Evolutionary conservation across 2,113 vertebrate genomes (phyloP).

Genomic region (Sialia sialis): DNA sequence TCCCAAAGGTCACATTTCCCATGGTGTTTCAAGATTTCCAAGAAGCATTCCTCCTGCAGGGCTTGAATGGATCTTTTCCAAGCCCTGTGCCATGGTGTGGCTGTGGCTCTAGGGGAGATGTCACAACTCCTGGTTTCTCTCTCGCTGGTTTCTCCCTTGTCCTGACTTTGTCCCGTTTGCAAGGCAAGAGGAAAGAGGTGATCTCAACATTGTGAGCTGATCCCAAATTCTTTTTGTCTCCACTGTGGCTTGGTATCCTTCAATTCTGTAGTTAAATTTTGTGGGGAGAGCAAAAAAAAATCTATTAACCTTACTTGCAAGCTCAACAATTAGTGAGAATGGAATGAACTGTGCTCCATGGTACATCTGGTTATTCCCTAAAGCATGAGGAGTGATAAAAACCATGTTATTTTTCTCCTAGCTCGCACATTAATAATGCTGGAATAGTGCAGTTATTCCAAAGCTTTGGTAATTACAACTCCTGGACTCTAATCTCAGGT

Average conservation of each 20-base stretch:
- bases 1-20: background rate
- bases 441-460: background rate
- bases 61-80: background rate
- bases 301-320: background rate
- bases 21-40: background rate
- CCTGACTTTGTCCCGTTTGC: background rate
- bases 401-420: background rate
- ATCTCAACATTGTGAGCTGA: background rate
- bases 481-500: background rate
- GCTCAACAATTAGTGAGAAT: background rate
- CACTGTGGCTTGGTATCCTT: background rate
- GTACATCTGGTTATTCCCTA: background rate
- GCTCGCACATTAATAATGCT: background rate
- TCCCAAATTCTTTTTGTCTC: background rate
- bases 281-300: background rate
- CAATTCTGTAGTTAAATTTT: background rate
- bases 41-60: background rate
- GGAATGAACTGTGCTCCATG: background rate
- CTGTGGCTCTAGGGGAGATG: accelerated
- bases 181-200: background rate
- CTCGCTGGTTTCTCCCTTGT: background rate
- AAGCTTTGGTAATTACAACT: background rate
- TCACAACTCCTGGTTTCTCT: background rate
- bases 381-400: background rate
- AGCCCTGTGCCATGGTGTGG: accelerated